Conservation (phyloP, 2,797 vertebrate genomes). For the Ctenopoma multispine region DNA sequence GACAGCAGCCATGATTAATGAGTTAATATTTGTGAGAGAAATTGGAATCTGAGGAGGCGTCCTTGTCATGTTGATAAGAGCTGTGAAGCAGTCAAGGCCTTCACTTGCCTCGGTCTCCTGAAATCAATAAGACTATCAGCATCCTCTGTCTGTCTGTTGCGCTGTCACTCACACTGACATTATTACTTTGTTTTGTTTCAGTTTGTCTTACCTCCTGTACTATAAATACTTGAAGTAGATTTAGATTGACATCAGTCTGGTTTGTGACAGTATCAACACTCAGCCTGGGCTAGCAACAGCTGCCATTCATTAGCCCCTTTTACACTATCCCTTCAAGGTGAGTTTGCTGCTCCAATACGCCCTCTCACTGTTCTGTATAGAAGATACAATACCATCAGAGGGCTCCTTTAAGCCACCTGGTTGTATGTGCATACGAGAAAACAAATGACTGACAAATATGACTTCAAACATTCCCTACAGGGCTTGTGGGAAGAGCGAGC, state of each 20-base stretch:
- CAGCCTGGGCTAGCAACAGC: too few relatives aligned
- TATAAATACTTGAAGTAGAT: constrained; percentile 37
- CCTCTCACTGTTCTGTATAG: too few relatives aligned
- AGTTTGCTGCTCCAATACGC: too few relatives aligned
- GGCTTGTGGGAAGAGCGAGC: neutral
- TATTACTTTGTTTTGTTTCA: constrained; percentile 41
- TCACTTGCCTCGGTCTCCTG: constrained; percentile 62
- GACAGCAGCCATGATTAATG: constrained; percentile 88
- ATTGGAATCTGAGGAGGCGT: constrained; percentile 81
- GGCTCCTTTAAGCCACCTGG: too few relatives aligned
- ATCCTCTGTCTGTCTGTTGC: constrained; percentile 29
- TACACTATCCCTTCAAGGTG: too few relatives aligned
- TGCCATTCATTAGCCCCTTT: too few relatives aligned
- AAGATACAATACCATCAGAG: too few relatives aligned
- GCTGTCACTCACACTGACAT: constrained; percentile 34
- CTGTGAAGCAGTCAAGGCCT: constrained; percentile 52
- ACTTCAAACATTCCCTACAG: neutral
- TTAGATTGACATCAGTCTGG: constrained; percentile 14
- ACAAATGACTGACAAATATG: neutral
- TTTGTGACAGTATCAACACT: neutral
- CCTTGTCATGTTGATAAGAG: constrained; percentile 81
- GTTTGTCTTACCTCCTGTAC: constrained; percentile 27
- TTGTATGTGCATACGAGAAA: neutral
- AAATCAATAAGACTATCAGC: constrained; percentile 68
- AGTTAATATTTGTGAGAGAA: constrained; percentile 85